Conservation (phyloP, 2,888 invertebrate species). For the Theodoxus fluviatilis region DNA sequence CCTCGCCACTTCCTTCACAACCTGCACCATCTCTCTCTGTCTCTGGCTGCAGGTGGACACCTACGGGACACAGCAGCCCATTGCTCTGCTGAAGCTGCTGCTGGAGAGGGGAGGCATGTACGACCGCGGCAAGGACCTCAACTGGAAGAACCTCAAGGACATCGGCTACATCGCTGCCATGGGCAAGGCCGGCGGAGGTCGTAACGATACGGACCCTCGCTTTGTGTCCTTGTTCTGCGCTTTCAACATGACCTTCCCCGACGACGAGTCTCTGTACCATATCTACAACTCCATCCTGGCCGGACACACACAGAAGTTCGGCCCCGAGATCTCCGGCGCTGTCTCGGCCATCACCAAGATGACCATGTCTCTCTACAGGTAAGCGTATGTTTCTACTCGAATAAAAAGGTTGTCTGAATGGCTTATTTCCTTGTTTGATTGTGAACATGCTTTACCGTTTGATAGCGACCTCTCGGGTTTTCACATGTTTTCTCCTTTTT, state of each 20-base stretch:
- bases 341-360: slow-evolving; percentile 77
- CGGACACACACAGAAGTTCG: slow-evolving; percentile 80
- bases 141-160: slow-evolving; percentile 87
- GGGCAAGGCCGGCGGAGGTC: slow-evolving; percentile 80
- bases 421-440: not conserved
- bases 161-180: slow-evolving; percentile 70
- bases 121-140: slow-evolving; percentile 86
- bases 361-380: slow-evolving; percentile 84
- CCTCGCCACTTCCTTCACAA: not conserved
- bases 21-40: not conserved
- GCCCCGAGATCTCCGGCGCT: slow-evolving; percentile 73
- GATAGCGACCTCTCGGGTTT: not conserved
- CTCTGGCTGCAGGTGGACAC: slow-evolving; percentile 70
- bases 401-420: not conserved
- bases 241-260: slow-evolving; percentile 85
- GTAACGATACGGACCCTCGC: slow-evolving; percentile 88
- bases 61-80: slow-evolving; percentile 93
- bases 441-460: too few species aligned
- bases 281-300: slow-evolving; percentile 83
- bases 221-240: slow-evolving; percentile 90
- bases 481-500: not conserved
- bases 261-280: slow-evolving; percentile 78
- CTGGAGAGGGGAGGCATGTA: slow-evolving; percentile 89
- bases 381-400: slow-evolving; percentile 44
- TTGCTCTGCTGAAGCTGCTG: slow-evolving; percentile 87